phyloP scores from a whole-genome alignment of 1,140 invertebrate species.

The Lepidurus arcticus region DNA sequence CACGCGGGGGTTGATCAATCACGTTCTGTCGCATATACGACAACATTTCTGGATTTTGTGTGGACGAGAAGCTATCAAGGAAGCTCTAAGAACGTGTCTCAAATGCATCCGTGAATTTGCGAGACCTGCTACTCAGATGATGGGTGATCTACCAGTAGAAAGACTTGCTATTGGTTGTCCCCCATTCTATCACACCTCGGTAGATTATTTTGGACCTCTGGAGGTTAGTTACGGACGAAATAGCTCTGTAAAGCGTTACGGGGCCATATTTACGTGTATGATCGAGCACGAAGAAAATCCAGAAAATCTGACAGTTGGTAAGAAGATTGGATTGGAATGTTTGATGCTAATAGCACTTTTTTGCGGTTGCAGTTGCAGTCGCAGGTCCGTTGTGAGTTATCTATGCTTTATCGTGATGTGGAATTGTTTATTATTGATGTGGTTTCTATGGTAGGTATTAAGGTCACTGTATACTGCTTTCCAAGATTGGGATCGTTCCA shows the following conservation, averaged over 20 bases:
- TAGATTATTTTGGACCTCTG: conserved; percentile 26
- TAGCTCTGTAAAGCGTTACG: conserved; percentile 2
- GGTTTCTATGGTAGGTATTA: too few relatives aligned
- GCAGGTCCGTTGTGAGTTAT: too few relatives aligned
- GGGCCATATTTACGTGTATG: conserved; percentile 32
- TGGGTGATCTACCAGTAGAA: conserved; percentile 23
- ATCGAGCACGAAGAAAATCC: too few relatives aligned
- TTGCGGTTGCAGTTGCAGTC: too few relatives aligned
- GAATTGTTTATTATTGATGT: too few relatives aligned
- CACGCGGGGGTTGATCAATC: conserved; percentile 10
- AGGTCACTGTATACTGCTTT: too few relatives aligned
- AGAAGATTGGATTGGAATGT: too few relatives aligned
- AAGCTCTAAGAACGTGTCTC: background rate
- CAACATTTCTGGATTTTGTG: conserved; percentile 15
- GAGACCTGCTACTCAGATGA: background rate
- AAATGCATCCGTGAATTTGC: background rate
- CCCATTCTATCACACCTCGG: conserved; percentile 23
- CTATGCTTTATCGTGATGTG: too few relatives aligned
- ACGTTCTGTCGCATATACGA: background rate
- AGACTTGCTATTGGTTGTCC: conserved; percentile 7
- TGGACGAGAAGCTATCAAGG: background rate
- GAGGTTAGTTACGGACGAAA: conserved; percentile 19
- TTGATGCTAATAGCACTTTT: too few relatives aligned
- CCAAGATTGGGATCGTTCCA: too few relatives aligned
- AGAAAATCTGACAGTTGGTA: too few relatives aligned